Evolutionary conservation across 1,140 invertebrate species (phyloP), one percentile per base, ranked within the genome.

Genomic region (Drosophila kurseongensis): DNA sequence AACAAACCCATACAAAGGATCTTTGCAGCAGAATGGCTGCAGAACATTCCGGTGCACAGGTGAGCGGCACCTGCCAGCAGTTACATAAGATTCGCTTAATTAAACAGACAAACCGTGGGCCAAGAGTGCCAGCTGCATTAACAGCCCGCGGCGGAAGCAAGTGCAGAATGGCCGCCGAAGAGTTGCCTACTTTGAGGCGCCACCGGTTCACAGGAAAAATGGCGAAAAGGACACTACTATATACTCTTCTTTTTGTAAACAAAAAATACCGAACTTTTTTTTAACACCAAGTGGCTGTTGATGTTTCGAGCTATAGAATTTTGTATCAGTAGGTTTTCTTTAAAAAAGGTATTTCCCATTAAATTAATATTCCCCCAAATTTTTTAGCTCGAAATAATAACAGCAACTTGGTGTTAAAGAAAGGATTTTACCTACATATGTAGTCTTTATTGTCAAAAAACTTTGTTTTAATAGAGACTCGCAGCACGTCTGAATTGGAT

Each of bases 71-170:
- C 65, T 63, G 75, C 42, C 75, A 61, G 38, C 51, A 14, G 57
- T 67, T 58, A 48, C 60, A 61, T 57, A 74, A 74, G 58, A 59
- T 73, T 61, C 69, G 69, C 68, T 56, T 72, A 54, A 78, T 75
- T 82, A 63, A 82, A 59, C 75, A 62, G 71, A 55, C 59, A 63
- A 63, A 48, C 38, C 68, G 29, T 29, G 51, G 65, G 47, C 59
- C 72, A 55, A 42, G 35, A 47, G 51, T 44, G 51, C 36, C 77
- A 62, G 62, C 52, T 57, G 77, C 62, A 66, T 57, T 40, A 23
- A 77, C 65, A 57, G 60, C 60, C 55, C 38, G 45, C 45, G 62
- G 80, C 80, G 80, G 80, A 82, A 78, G 58, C 32, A 35, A 55
- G 50, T 66, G 23, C 58, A 35, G 66, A 45, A 41, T 35, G 14